Evolutionary conservation across 2,888 invertebrate species (phyloP).

Genomic region (Linnaemya vulpina): DNA sequence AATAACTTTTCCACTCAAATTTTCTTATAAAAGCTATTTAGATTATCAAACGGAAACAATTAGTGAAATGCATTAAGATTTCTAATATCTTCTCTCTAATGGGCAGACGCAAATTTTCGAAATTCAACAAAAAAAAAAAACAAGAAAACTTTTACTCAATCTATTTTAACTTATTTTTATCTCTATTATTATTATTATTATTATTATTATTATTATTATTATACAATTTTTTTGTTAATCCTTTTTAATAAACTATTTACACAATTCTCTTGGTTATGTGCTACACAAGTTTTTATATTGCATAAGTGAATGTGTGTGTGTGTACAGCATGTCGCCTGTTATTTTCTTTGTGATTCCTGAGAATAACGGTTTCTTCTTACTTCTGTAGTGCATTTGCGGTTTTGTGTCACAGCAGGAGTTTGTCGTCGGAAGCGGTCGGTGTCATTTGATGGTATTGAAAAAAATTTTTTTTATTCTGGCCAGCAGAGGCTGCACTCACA

Average conservation of each 20-base stretch:
- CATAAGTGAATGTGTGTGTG: no score
- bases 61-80: slow-evolving; percentile 51
- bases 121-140: neutral
- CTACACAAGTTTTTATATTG: neutral
- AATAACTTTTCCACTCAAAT: neutral
- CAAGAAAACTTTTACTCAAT: neutral
- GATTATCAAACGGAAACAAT: slow-evolving; percentile 65
- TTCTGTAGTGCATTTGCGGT: slow-evolving; percentile 53
- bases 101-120: neutral
- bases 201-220: no score
- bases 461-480: slow-evolving; percentile 19
- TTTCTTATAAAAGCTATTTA: slow-evolving; percentile 8
- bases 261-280: neutral
- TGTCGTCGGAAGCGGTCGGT: slow-evolving; percentile 59
- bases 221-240: no score
- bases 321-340: neutral
- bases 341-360: slow-evolving; percentile 3
- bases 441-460: slow-evolving; percentile 38
- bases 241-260: no score
- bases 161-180: no score
- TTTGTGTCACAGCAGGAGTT: slow-evolving; percentile 56
- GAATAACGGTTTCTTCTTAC: slow-evolving; percentile 55
- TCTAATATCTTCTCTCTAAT: neutral
- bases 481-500: slow-evolving; percentile 3
- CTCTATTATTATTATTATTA: no score